A percentile compares a stretch with the other conserved stretches of the same genome.
Conservation (phyloP, 2,113 vertebrate genomes). For the Ceyx margarethae region DNA sequence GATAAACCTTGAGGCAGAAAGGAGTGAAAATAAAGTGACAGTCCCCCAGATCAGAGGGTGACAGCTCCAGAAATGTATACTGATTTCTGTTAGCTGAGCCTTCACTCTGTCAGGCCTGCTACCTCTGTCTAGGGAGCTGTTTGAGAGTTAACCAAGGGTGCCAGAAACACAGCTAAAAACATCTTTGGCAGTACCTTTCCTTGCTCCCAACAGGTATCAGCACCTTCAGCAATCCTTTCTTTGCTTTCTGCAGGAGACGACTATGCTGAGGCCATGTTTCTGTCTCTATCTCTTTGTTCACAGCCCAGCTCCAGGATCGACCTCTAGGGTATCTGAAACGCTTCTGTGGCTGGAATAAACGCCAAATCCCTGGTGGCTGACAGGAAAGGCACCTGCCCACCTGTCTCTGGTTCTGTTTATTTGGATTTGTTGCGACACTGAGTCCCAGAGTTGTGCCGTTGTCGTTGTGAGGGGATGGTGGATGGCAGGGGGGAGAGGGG, state of each 20-base stretch:
- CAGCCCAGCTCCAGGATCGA: not conserved
- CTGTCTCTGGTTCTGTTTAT: not conserved
- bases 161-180: not conserved
- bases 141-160: not conserved
- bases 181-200: not conserved
- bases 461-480: rapidly evolving
- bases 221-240: not conserved
- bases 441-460: rapidly evolving
- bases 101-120: not conserved
- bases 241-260: not conserved
- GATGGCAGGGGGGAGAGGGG: rapidly evolving
- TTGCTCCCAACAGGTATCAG: not conserved
- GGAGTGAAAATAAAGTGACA: not conserved
- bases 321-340: not conserved
- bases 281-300: no score
- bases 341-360: not conserved
- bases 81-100: not conserved
- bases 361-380: not conserved
- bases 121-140: not conserved
- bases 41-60: not conserved
- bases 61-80: not conserved
- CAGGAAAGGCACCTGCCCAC: not conserved
- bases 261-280: not conserved
- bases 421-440: not conserved
- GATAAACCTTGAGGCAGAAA: not conserved